Base-by-base conservation (phyloP, 2,113 vertebrate genomes). In the Lampris megalopsis region DNA sequence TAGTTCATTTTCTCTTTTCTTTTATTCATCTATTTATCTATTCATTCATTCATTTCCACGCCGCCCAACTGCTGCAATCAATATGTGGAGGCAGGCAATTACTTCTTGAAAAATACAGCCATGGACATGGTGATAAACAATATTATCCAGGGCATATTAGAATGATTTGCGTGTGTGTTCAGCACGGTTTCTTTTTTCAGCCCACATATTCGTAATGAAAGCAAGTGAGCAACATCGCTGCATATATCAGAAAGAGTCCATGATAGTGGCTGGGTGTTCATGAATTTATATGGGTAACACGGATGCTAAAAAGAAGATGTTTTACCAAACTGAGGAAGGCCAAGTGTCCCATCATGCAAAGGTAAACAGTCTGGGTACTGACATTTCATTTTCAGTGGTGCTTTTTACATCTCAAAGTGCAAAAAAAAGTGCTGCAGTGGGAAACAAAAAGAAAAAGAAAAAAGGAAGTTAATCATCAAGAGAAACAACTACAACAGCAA, bases 401-500 rank as follows among this genome's bases (percentile, higher is more conserved):
- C 24, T 24, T 24, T 24, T 24, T 24, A 0, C 43, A 45, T 45
- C 43, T 45, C 7, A 45, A 45, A 45, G 4, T 5, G 2, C 43
- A 45, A 45, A 45, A 45, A 7, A 45, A 45, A 45, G 43, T 45
- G 43, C 43, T 45, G 43, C 43, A 45, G 43, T 5, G 24, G 7
- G 4, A 45, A 63, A 2, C 4, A 11, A 64, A 68, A 50, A 64
- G n/a, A 0, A 48, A 9, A 43, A 67, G 68, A 13, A 66, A 36
- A 52, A 64, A 42, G 8, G 63, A 41, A 49, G 5, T 75, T 80
- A 5, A 3, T 56, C n/a, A 7, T 53, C 36, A 45, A 6, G 24
- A 78, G 10, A 68, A 83, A 69, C 6, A 71, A 50, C 67, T 35
- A 42, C 24, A 41, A 68, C 38, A 13, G 45, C 56, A 1, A 65